Percentiles rank a stretch among this genome's conserved stretches.
phyloP scores from a whole-genome alignment of 2,113 vertebrate genomes.

The Zootoca vivipara region DNA sequence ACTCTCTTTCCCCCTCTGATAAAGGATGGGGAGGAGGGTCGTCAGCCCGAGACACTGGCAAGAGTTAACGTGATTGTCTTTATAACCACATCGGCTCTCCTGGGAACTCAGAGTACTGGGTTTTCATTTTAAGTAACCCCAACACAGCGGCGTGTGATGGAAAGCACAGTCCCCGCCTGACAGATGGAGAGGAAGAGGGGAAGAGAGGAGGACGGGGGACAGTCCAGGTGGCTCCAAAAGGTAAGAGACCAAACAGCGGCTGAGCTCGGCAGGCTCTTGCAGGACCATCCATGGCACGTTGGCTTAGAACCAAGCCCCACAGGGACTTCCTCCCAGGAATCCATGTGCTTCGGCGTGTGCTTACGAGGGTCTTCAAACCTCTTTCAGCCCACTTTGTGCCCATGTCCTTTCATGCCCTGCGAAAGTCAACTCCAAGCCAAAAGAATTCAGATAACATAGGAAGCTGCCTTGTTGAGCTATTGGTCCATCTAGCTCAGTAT shows the following conservation, averaged over 20 bases:
- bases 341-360: too few relatives aligned
- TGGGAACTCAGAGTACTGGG: slow-evolving; percentile 62
- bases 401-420: neutral
- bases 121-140: slow-evolving; percentile 74
- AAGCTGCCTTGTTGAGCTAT: too few relatives aligned
- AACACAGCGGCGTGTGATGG: slow-evolving; percentile 49
- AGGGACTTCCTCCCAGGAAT: neutral
- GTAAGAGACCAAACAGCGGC: neutral
- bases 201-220: neutral
- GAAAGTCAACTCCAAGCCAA: neutral
- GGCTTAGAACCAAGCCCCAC: neutral
- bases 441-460: neutral
- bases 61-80: slow-evolving; percentile 69
- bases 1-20: neutral
- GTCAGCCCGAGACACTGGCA: neutral
- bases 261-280: neutral
- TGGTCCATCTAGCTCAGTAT: too few relatives aligned
- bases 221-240: accelerated
- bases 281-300: neutral
- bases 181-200: slow-evolving; percentile 18
- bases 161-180: slow-evolving; percentile 10
- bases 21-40: neutral
- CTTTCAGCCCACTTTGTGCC: too few relatives aligned
- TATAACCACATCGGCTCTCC: slow-evolving; percentile 58
- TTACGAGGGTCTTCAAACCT: neutral